Conservation (phyloP, 2,113 vertebrate genomes). For the Myrmecobius fasciatus region DNA sequence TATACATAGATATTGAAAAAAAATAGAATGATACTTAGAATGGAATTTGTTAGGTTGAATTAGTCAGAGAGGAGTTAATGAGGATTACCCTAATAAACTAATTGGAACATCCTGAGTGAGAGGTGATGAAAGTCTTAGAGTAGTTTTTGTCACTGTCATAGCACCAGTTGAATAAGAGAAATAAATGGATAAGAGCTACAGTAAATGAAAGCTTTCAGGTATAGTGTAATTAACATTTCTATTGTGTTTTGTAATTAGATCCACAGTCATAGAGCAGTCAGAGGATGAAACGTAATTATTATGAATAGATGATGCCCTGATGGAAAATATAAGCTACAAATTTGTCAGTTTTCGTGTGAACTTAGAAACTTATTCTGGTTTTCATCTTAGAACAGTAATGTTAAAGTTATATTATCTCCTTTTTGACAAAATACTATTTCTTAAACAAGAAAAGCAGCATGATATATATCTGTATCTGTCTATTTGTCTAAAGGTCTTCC, state of each 20-base stretch:
- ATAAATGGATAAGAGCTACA: conserved; percentile 91
- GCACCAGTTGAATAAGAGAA: conserved; percentile 90
- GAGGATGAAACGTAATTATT: conserved; percentile 66
- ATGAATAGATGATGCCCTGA: conserved; percentile 43
- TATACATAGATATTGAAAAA: conserved; percentile 62
- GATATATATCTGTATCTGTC: background rate
- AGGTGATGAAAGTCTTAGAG: conserved; percentile 81
- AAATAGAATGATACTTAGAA: conserved; percentile 49
- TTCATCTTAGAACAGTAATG: conserved; percentile 56
- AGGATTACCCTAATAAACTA: conserved; percentile 77
- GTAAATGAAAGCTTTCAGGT: conserved; percentile 88
- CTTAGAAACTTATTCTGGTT: conserved; percentile 47
- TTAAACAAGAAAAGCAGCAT: conserved; percentile 3
- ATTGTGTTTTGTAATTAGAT: conserved; percentile 25
- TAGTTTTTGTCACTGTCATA: conserved; percentile 83
- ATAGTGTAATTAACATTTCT: conserved; percentile 66
- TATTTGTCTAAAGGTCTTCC: background rate
- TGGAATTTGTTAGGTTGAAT: conserved; percentile 70
- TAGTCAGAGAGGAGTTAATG: conserved; percentile 58
- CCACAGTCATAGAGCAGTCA: conserved; percentile 6
- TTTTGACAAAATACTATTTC: conserved; percentile 28
- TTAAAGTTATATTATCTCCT: conserved; percentile 68
- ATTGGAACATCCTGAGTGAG: conserved; percentile 81
- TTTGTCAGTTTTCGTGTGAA: conserved; percentile 71
- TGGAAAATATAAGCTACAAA: conserved; percentile 52